Base-by-base conservation (phyloP, 2,113 vertebrate species). In the Corvus cornix region DNA sequence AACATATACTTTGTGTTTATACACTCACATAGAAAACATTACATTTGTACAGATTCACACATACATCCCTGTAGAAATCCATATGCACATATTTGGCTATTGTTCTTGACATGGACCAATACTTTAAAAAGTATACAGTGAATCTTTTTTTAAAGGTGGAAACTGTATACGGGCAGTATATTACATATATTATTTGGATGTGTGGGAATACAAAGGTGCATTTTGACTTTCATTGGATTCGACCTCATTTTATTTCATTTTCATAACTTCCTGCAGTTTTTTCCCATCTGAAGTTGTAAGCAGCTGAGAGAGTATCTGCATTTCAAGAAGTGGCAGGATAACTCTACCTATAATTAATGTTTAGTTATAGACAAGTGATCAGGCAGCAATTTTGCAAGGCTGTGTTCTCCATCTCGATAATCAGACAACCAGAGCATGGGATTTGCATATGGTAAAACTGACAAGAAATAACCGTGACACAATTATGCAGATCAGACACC, bases 381-480 rank as follows among this genome's bases (percentile, higher is more conserved):
- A 91, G 79, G 59, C 49, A 88, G 67, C 23, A 73, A 66, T 96
- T 96, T 87, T 83, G 37, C 63, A 88, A 70, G 43, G 39, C 63
- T 2, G 0, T 85, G 63, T 77, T 63, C 82, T 90, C 59, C 10
- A 26, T 53, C 41, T 62, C 33, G 15, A 70, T 94, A 94, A 90
- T 95, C 87, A 95, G 94, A 87, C 76, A 92, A 74, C 11, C 35
- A 77, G 72, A 90, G 78, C 35, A 88, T 59, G 39, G 52, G 91
- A 95, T 95, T 63, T 86, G 51, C 89, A 95, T 88, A 86, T 51
- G 74, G 78, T 80, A 77, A 96, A 94, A 80, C 17, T 86, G 87
- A 85, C 58, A 83, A 91, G 90, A 91, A 93, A 62, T 78, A 92
- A 87, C 64, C 0, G 0, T 5, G n/a, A 87, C 66, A 93, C 30